Evolutionary conservation across 2,888 invertebrate species (phyloP), one percentile per base, ranked within the genome.

Genomic region (Lacanobia oleracea): DNA sequence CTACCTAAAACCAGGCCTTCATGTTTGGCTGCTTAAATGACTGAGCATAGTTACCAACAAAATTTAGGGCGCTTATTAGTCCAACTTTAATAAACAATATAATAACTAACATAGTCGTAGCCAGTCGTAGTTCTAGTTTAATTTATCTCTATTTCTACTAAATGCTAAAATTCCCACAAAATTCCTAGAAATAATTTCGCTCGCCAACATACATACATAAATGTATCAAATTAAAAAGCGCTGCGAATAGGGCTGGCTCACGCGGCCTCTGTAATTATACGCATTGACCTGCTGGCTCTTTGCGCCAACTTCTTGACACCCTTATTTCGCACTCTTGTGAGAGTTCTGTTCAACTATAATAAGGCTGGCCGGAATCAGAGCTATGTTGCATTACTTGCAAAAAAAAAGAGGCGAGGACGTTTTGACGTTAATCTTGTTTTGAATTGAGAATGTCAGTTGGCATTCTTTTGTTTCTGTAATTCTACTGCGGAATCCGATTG

Each of bases 251-350:
- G 57, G 57, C 33, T 18, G 21, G 45, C 48, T 62, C 62, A 70
- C 70, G 71, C 43, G 53, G 48, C 54, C 67, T 51, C 76, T 77
- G 76, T 85, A 86, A 85, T 85, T 86, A 85, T 76, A 83, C 85
- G 84, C 86, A 82, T 76, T 85, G 86, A 86, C 83, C 81, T 72
- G 59, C 80, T 67, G 65, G 54, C 72, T 73, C 83, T 74, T 72
- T 79, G 65, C 72, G 53, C 56, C 67, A 56, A 75, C 70, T 84
- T 74, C 86, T 85, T 83, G 85, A 85, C 85, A 86, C 86, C 83
- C 63, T 86, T 82, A 70, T 57, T 67, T 71, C 56, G 63, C 81
- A 82, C 85, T 81, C 78, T 81, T 81, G 66, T 83, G 57, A 66
- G 72, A 59, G 62, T 63, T 51, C 72, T 70, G 77, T 72, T 80